These are phyloP conservation scores for Eidolon dupreanum DNA, from an alignment of 2,797 vertebrate genomes.

Conservation along the genomic window DNA sequence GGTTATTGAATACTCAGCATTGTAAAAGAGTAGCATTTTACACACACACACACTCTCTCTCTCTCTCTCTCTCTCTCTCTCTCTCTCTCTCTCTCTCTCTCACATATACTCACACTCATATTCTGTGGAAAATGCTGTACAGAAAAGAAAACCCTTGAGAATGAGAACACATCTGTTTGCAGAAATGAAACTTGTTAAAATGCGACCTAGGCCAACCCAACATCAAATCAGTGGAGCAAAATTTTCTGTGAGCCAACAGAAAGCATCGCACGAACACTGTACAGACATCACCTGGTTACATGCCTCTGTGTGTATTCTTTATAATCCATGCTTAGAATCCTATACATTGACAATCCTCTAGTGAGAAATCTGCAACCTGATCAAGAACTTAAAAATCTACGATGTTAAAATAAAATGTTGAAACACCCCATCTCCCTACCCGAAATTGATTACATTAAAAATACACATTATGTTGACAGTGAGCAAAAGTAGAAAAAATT, in stretches of 20 bases:
- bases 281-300: background rate
- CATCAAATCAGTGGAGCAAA: conserved; percentile 50
- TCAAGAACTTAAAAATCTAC: background rate
- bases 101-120: background rate
- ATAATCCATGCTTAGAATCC: background rate
- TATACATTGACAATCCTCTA: background rate
- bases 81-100: background rate
- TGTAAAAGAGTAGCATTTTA: conserved; percentile 47
- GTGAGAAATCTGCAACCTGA: background rate
- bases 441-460: background rate
- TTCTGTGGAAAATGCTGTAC: conserved; percentile 1
- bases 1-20: background rate
- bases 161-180: conserved; percentile 50
- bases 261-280: background rate
- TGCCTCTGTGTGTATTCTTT: background rate
- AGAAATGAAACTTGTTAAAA: conserved; percentile 71
- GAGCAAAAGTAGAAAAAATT: background rate
- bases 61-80: background rate
- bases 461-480: background rate
- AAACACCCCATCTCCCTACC: fast-evolving
- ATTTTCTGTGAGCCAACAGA: conserved; percentile 20
- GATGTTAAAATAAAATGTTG: background rate
- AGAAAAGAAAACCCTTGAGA: conserved; percentile 65
- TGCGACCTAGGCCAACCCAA: conserved; percentile 51
- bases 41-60: background rate